Evolutionary conservation across 2,113 vertebrate genomes (phyloP), one percentile per base, ranked within the genome.

Genomic region (Holacanthus passer): DNA sequence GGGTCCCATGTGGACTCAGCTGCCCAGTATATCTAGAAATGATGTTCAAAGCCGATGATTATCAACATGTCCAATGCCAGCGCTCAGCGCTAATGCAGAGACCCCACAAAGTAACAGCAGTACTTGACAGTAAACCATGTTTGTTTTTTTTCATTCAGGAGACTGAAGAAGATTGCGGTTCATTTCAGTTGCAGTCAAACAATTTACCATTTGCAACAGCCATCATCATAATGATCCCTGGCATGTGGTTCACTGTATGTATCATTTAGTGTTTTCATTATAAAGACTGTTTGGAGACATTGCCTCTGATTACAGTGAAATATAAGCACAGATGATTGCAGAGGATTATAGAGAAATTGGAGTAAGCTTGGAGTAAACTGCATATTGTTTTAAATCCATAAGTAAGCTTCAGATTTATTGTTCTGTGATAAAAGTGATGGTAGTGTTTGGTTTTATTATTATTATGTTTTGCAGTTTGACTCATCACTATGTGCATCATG

Each of bases 301-400:
- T 32, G 35, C 19, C 71, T 29, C 16, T 47, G 50, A 73, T 69
- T 48, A 13, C 19, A 1, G 37, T 31, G 39, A 1, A 65, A 32
- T 17, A 69, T 4, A 39, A 52, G 37, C 60, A 50, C 12, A 55
- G 29, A 69, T 64, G 4, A 82, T 45, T 76, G 43, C 55, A 31
- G n/a, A 27, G 66, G 66, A 87, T 76, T 66, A 63, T 48, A 7
- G 50, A 22, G 11, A 27, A 27, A 68, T 2, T 48, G 27, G 37
- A 45, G 50, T 75, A 35, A 76, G 43, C 55, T 24, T 24, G 32
- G 7, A 27, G 22, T 47, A 29, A 53, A 76, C 37, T 72, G 29
- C 29, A 50, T 22, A 60, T 29, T 66, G 43, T 83, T 72, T 59
- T 62, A 47, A 68, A 84, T 45, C 75, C 75, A 43, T 45, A 32